A percentile compares a stretch with the other conserved stretches of the same genome.
These are phyloP conservation scores for Drosophila burlai DNA, from an alignment of 1,140 invertebrate genomes.

Conservation along the genomic window DNA sequence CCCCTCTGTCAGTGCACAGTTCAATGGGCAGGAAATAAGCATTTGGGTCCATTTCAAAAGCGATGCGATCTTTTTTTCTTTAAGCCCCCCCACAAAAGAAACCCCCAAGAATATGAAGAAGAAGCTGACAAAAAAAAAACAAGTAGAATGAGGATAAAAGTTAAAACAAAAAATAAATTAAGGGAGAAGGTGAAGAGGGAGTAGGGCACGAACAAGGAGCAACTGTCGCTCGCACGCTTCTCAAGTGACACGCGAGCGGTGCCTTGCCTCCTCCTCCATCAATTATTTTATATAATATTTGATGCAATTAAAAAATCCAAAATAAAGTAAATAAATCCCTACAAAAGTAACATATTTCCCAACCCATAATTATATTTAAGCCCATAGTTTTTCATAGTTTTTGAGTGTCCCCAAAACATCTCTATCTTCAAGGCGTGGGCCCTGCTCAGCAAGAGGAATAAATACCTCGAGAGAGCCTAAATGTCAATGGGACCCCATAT, in stretches of 20 bases:
- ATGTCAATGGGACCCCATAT: slow-evolving; percentile 37
- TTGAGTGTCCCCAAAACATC: background rate
- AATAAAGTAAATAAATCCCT: background rate
- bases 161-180: background rate
- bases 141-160: slow-evolving; percentile 2
- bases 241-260: slow-evolving; percentile 81
- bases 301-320: background rate
- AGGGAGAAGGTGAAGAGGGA: background rate
- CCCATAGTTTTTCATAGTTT: background rate
- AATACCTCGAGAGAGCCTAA: slow-evolving; percentile 10
- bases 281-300: slow-evolving; percentile 11
- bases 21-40: slow-evolving; percentile 69
- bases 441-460: background rate
- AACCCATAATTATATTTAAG: background rate
- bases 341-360: background rate
- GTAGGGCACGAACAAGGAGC: slow-evolving; percentile 23
- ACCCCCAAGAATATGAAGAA: slow-evolving; percentile 11
- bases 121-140: background rate
- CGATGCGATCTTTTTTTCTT: slow-evolving; percentile 48
- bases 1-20: slow-evolving; percentile 67
- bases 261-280: background rate
- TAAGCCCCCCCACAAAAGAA: slow-evolving; percentile 18
- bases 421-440: slow-evolving; percentile 15
- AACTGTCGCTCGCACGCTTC: slow-evolving; percentile 83
- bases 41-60: slow-evolving; percentile 78